These are phyloP conservation scores for Dicycla oo DNA, from an alignment of 2,888 invertebrate species.

Conservation along the genomic window DNA sequence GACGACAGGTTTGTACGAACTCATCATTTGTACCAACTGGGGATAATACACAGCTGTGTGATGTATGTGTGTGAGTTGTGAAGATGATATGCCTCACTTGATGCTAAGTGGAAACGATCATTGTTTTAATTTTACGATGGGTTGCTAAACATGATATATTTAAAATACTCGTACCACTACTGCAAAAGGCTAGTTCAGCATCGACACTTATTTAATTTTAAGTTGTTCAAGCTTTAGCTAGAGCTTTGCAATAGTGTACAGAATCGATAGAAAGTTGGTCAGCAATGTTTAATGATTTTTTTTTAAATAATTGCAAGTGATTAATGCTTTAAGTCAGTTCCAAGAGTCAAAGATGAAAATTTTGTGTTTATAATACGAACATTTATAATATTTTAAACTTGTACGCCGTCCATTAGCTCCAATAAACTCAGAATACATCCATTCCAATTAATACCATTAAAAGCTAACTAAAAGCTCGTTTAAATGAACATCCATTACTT, in stretches of 20 bases:
- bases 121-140: not conserved
- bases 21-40: constrained; percentile 8
- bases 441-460: constrained; percentile 31
- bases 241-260: not conserved
- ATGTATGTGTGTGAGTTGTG: constrained; percentile 1
- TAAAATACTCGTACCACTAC: not conserved
- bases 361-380: not conserved
- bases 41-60: constrained; percentile 9
- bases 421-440: constrained; percentile 23
- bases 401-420: constrained; percentile 23
- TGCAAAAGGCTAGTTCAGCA: not conserved
- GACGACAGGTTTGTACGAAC: constrained; percentile 8
- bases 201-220: not conserved
- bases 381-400: constrained; percentile 5
- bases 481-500: constrained; percentile 30
- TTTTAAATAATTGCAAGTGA: not conserved
- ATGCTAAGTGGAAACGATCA: not conserved
- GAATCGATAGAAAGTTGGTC: not conserved
- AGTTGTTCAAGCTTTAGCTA: not conserved
- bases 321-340: not conserved
- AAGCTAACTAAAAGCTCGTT: constrained; percentile 27
- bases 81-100: not conserved
- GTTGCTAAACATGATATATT: not conserved
- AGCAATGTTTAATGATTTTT: not conserved
- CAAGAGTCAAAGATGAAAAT: not conserved